These are phyloP conservation scores for Rhamnusium bicolor DNA, from an alignment of 2,888 invertebrate genomes.

Conservation along the genomic window DNA sequence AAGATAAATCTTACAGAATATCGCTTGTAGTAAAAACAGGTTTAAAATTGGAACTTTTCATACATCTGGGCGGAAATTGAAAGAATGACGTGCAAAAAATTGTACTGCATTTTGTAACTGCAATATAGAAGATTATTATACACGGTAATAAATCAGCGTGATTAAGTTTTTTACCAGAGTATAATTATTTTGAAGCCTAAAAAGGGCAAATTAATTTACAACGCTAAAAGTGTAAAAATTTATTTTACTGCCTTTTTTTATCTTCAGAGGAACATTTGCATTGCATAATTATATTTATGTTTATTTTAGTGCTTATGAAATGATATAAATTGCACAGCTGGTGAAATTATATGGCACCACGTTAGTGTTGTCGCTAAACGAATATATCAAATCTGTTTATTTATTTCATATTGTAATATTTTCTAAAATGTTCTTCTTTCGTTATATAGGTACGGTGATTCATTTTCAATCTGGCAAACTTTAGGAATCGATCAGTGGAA, in stretches of 20 bases:
- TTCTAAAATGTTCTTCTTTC: too few relatives aligned
- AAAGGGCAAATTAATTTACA: constrained; percentile 29
- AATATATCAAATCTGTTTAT: not conserved
- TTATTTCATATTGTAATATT: too few relatives aligned
- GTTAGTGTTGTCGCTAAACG: not conserved
- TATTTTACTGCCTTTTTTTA: constrained; percentile 15
- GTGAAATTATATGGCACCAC: not conserved
- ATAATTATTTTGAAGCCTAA: constrained; percentile 25
- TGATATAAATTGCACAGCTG: constrained; percentile 11
- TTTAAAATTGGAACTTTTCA: constrained; percentile 33
- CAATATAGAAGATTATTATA: constrained; percentile 10
- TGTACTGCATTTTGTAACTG: constrained; percentile 28
- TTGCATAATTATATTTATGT: constrained; percentile 12
- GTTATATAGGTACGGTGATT: too few relatives aligned
- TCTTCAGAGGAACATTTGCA: not conserved
- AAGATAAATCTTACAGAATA: not conserved
- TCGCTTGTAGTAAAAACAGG: constrained; percentile 19
- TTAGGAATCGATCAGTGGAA: too few relatives aligned
- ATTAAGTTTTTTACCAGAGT: constrained; percentile 19
- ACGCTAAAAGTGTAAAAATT: constrained; percentile 22
- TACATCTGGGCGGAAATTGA: constrained; percentile 28
- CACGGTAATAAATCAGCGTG: constrained; percentile 26
- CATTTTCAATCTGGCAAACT: too few relatives aligned
- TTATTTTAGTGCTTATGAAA: constrained; percentile 13
- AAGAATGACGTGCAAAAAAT: constrained; percentile 33